Conservation (phyloP, 53 echinoderm and acorn worm species). For the Temnopleurus reevesii region DNA sequence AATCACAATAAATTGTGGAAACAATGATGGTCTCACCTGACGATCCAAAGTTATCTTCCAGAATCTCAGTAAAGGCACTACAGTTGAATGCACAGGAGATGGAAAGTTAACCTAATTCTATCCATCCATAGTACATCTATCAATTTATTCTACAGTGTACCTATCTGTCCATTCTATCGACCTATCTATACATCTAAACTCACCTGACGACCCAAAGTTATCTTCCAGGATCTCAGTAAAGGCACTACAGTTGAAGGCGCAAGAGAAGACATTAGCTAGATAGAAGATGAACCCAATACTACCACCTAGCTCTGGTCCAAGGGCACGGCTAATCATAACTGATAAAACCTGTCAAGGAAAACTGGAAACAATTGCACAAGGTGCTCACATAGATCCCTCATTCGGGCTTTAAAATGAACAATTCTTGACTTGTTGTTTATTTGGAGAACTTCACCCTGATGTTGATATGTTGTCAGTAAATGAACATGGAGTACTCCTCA, state of each 20-base stretch:
- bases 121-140: no score
- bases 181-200: not conserved
- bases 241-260: slow-evolving; percentile 86
- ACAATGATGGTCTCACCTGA: no score
- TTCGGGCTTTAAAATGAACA: no score
- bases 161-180: no score
- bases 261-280: slow-evolving; percentile 88
- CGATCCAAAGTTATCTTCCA: slow-evolving; percentile 91
- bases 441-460: no score
- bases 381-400: no score
- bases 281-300: slow-evolving; percentile 97
- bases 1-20: no score
- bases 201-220: slow-evolving; percentile 90
- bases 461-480: no score
- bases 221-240: slow-evolving; percentile 90
- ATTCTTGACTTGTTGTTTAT: no score
- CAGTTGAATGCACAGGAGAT: slow-evolving; percentile 89
- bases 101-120: no score
- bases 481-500: no score
- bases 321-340: slow-evolving; percentile 98
- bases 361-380: no score
- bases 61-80: slow-evolving; percentile 87
- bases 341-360: slow-evolving; percentile 39
- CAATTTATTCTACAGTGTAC: not conserved
- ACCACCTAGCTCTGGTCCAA: slow-evolving; percentile 97